These are phyloP conservation scores for Todiramphus chloris DNA, from an alignment of 2,113 vertebrate species.

Conservation along the genomic window DNA sequence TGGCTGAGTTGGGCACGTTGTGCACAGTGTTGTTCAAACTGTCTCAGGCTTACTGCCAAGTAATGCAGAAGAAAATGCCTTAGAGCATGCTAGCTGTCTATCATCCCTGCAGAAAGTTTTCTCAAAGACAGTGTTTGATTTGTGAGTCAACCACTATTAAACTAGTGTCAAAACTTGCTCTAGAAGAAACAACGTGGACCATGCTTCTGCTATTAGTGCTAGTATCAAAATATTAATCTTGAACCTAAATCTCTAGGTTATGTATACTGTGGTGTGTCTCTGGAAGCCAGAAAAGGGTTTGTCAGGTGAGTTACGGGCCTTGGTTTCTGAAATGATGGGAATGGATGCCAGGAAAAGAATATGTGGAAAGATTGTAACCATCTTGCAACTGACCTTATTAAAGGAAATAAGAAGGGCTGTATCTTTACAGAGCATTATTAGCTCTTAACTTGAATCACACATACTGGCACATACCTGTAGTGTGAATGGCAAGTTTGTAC, in stretches of 20 bases:
- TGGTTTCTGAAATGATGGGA: not conserved
- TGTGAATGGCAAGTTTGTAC: not conserved
- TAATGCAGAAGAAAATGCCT: slow-evolving; percentile 64
- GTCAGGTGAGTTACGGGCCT: not conserved
- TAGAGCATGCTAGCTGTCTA: slow-evolving; percentile 56
- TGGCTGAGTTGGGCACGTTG: slow-evolving; percentile 64
- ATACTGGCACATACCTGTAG: not conserved
- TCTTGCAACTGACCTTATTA: not conserved
- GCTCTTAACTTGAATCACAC: not conserved
- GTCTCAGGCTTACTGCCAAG: slow-evolving; percentile 73
- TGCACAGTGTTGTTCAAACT: slow-evolving; percentile 68
- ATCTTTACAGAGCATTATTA: not conserved
- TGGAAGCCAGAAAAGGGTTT: not conserved
- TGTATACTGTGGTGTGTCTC: not conserved
- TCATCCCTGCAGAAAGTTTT: slow-evolving; percentile 46
- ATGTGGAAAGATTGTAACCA: fast-evolving
- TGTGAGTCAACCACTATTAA: slow-evolving; percentile 40
- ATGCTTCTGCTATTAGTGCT: not conserved
- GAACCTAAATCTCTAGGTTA: not conserved
- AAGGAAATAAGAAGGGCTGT: not conserved
- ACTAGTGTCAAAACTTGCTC: not conserved
- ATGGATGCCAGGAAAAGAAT: not conserved
- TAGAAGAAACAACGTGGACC: not conserved
- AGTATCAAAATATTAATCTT: not conserved
- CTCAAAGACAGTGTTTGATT: slow-evolving; percentile 53